phyloP scores from a whole-genome alignment of 2,113 vertebrate species.

The Oryzias javanicus region DNA sequence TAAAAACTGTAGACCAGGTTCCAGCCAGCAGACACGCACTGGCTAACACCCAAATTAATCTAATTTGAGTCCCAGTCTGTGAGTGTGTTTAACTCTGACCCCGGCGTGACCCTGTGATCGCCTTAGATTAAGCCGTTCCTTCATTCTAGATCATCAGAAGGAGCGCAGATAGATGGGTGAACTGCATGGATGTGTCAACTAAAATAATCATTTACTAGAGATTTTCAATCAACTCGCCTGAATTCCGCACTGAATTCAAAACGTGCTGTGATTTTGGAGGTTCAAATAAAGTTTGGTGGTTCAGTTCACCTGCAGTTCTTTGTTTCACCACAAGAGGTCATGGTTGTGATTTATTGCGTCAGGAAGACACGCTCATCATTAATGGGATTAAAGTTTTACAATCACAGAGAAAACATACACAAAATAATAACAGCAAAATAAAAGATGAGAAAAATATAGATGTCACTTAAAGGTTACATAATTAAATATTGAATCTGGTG shows the following conservation, averaged over 20 bases:
- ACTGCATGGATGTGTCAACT: constrained; percentile 5
- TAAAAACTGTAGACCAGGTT: not conserved
- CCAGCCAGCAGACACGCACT: constrained; percentile 1
- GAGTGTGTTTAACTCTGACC: constrained; percentile 12
- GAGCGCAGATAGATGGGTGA: not conserved
- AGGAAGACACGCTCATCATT: not conserved
- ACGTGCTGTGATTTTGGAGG: not conserved
- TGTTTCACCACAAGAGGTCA: constrained; percentile 47
- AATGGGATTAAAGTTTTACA: too few species aligned
- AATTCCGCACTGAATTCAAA: not conserved
- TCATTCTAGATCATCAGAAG: constrained; percentile 19
- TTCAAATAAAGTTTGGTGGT: not conserved
- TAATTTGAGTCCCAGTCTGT: not conserved
- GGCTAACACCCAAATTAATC: not conserved
- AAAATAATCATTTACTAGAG: not conserved
- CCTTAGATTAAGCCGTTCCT: constrained; percentile 16
- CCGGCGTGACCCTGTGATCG: not conserved
- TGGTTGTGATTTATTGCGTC: constrained; percentile 7
- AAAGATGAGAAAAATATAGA: too few species aligned
- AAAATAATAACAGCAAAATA: not conserved
- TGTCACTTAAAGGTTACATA: too few species aligned
- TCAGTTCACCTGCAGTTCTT: constrained; percentile 12
- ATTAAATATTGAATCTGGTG: too few species aligned
- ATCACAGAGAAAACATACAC: too few species aligned
- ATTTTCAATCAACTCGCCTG: too few species aligned